Evolutionary conservation across 1,140 invertebrate genomes (phyloP).

Genomic region (Drosophila simulans): DNA sequence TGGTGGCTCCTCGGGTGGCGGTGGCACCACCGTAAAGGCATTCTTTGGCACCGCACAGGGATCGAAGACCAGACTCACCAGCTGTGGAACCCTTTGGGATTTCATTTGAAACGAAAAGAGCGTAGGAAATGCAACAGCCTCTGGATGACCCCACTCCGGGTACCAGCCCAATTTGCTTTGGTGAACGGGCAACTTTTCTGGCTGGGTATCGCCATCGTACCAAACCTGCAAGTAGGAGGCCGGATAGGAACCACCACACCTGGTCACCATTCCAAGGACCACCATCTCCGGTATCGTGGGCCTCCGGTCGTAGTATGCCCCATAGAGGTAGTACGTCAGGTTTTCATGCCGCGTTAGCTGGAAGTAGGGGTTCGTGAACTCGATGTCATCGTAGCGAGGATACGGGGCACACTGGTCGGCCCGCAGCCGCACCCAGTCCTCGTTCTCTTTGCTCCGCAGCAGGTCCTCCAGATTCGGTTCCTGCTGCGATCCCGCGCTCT

Average conservation of each 20-base stretch:
- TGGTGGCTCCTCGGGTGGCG: constrained; percentile 71
- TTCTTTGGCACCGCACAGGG: constrained; percentile 92
- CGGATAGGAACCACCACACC: constrained; percentile 87
- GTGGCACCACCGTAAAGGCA: constrained; percentile 91
- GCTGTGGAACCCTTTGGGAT: constrained; percentile 19
- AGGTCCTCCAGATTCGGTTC: constrained; percentile 15
- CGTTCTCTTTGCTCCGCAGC: constrained; percentile 12
- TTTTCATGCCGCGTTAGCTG: constrained; percentile 13
- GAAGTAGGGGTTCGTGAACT: constrained; percentile 17
- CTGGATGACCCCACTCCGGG: constrained; percentile 94
- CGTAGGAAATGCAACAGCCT: constrained; percentile 92
- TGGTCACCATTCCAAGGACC: constrained; percentile 94
- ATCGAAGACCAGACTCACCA: constrained; percentile 86
- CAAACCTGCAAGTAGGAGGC: constrained; percentile 90
- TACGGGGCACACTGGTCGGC: constrained; percentile 34
- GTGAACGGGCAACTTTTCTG: constrained; percentile 89
- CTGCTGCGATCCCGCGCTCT: not conserved
- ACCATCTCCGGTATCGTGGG: constrained; percentile 89
- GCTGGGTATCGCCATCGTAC: constrained; percentile 90
- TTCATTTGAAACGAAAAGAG: constrained; percentile 92
- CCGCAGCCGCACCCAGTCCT: constrained; percentile 12
- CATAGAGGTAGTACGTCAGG: constrained; percentile 42
- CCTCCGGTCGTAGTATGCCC: constrained; percentile 92
- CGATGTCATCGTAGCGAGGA: constrained; percentile 37
- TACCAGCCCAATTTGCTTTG: constrained; percentile 96